These are phyloP conservation scores for Dicyrtomina minuta DNA, from an alignment of 2,888 invertebrate genomes.

Conservation along the genomic window DNA sequence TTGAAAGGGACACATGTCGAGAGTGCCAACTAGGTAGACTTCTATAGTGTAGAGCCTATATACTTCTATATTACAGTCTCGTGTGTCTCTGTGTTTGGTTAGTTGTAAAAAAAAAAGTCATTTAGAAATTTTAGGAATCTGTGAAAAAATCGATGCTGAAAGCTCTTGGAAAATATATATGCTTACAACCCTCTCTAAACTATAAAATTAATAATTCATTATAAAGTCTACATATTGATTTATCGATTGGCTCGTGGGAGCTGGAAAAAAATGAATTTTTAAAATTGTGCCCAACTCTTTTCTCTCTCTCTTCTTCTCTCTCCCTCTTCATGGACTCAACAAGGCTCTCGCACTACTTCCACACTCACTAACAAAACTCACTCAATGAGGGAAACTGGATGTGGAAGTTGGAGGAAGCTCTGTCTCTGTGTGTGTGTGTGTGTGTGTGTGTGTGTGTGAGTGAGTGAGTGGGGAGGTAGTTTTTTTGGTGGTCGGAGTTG, in stretches of 20 bases:
- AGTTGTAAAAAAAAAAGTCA: too few species aligned
- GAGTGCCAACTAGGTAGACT: too few species aligned
- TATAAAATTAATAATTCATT: constrained; percentile 54
- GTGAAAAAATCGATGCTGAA: constrained; percentile 19
- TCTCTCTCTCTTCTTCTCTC: constrained; percentile 21
- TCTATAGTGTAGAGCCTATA: too few species aligned
- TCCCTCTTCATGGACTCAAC: neutral
- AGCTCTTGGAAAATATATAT: constrained; percentile 18
- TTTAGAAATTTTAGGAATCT: too few species aligned
- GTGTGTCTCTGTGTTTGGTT: too few species aligned
- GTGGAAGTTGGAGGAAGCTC: neutral
- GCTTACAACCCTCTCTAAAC: constrained; percentile 43
- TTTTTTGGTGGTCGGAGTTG: too few species aligned
- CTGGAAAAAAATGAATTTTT: constrained; percentile 46
- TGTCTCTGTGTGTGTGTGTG: neutral
- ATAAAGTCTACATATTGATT: constrained; percentile 53
- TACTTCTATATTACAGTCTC: too few species aligned
- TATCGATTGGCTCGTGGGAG: constrained; percentile 45
- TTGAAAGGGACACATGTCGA: too few species aligned
- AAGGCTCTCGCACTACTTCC: constrained; percentile 15
- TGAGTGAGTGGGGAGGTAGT: too few species aligned
- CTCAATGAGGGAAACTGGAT: constrained; percentile 4
- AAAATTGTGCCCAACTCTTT: constrained; percentile 44
- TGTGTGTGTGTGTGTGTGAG: neutral
- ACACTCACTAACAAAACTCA: neutral